Percentiles rank a stretch among this genome's conserved stretches.
Evolutionary conservation across 2,797 vertebrate genomes (phyloP).

Genomic region (Lophius americanus): DNA sequence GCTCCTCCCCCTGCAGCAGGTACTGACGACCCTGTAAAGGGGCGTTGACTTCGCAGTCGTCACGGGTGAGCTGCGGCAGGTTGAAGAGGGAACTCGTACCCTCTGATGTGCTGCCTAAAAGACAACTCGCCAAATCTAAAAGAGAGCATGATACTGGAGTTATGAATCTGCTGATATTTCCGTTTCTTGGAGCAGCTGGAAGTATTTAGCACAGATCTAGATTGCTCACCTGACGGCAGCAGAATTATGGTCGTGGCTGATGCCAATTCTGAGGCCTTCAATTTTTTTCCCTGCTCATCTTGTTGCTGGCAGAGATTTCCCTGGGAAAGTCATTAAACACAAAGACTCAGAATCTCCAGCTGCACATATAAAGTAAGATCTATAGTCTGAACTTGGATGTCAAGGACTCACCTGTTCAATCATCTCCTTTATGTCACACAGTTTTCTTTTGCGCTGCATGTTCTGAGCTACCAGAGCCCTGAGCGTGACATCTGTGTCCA

Average conservation of each 20-base stretch:
- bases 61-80: slow-evolving; percentile 94
- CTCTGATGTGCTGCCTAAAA: slow-evolving; percentile 90
- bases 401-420: slow-evolving; percentile 87
- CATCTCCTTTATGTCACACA: slow-evolving; percentile 87
- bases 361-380: neutral
- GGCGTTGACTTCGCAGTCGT: slow-evolving; percentile 98
- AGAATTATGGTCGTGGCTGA: slow-evolving; percentile 87
- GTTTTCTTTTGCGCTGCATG: slow-evolving; percentile 93
- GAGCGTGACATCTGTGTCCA: slow-evolving; percentile 86
- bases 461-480: slow-evolving; percentile 89
- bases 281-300: slow-evolving; percentile 87
- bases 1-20: slow-evolving; percentile 97
- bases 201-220: neutral
- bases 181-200: neutral
- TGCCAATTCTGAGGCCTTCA: slow-evolving; percentile 84
- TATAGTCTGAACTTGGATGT: neutral
- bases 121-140: slow-evolving; percentile 90
- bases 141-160: neutral
- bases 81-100: slow-evolving; percentile 82
- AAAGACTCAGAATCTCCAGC: slow-evolving; percentile 6
- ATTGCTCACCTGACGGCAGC: slow-evolving; percentile 88
- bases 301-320: slow-evolving; percentile 83
- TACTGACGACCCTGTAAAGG: slow-evolving; percentile 94
- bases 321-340: slow-evolving; percentile 66
- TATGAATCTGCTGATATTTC: neutral